Evolutionary conservation across 2,888 invertebrate species (phyloP).

Genomic region (Crocallis elinguaria): DNA sequence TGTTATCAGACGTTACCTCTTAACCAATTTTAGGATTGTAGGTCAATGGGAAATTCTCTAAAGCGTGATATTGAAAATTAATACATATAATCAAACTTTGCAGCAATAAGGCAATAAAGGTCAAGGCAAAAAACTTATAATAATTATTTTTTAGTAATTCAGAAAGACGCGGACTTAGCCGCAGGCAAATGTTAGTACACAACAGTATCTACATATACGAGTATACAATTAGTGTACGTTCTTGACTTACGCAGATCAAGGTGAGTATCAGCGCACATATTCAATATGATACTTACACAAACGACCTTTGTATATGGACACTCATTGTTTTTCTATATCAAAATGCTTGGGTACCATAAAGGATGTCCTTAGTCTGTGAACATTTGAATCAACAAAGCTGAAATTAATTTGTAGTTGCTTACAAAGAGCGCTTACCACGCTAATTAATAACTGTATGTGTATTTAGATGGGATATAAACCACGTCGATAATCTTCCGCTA

Average conservation of each 20-base stretch:
- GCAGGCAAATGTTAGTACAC: background rate
- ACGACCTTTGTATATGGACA: constrained; percentile 70
- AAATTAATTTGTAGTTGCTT: constrained; percentile 47
- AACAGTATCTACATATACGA: too few species aligned
- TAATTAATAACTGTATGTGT: constrained; percentile 8
- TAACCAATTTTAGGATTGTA: too few species aligned
- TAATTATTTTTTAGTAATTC: too few species aligned
- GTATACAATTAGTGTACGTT: background rate
- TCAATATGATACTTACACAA: constrained; percentile 58
- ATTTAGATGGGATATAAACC: too few species aligned
- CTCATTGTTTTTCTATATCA: constrained; percentile 69
- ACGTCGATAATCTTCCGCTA: too few species aligned
- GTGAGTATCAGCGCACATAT: constrained; percentile 62
- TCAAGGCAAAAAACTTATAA: too few species aligned
- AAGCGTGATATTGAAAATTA: too few species aligned
- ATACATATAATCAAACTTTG: too few species aligned
- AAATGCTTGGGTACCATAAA: constrained; percentile 78
- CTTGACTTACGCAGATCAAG: constrained; percentile 57
- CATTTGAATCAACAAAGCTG: constrained; percentile 71
- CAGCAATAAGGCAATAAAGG: too few species aligned
- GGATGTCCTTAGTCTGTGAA: constrained; percentile 67
- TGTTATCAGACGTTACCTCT: too few species aligned
- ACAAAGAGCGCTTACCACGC: constrained; percentile 23
- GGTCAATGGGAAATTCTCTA: too few species aligned
- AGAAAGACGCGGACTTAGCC: background rate